A percentile compares a stretch with the other conserved stretches of the same genome.
Conservation (phyloP, 2,888 invertebrate genomes). For the Pseudococcus longispinus region DNA sequence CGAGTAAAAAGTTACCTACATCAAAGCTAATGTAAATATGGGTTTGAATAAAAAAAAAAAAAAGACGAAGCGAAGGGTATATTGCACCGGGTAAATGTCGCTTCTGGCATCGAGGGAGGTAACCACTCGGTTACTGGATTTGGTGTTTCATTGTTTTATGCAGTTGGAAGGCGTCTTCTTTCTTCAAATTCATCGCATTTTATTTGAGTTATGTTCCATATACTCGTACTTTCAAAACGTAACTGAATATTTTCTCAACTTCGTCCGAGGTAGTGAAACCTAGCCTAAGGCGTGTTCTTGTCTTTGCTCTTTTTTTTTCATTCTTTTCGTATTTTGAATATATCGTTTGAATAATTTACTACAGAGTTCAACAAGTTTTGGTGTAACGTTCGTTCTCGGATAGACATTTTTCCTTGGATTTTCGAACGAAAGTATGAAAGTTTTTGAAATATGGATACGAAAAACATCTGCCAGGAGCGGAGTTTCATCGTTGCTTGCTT, state of each 20-base stretch:
- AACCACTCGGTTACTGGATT: not conserved
- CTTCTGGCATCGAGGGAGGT: not conserved
- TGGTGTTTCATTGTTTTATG: not conserved
- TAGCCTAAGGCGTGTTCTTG: not conserved
- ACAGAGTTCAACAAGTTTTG: not conserved
- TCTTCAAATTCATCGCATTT: not conserved
- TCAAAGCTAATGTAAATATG: not conserved
- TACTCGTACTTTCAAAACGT: no score
- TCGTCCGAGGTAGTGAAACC: not conserved
- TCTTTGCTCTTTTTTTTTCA: not conserved
- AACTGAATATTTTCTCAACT: not conserved
- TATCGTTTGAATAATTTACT: not conserved
- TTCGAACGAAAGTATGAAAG: not conserved
- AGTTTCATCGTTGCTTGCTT: not conserved
- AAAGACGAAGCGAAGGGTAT: not conserved
- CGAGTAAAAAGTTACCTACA: not conserved
- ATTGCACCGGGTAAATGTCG: not conserved
- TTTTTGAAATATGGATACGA: not conserved
- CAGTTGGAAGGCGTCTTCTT: not conserved
- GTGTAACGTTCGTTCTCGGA: not conserved
- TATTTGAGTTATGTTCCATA: not conserved
- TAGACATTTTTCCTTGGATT: not conserved
- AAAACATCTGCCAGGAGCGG: not conserved
- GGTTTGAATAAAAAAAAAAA: not conserved
- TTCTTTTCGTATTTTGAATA: not conserved